Base-by-base conservation (phyloP, 2,113 vertebrate genomes). In the Epinephelus fuscoguttatus region DNA sequence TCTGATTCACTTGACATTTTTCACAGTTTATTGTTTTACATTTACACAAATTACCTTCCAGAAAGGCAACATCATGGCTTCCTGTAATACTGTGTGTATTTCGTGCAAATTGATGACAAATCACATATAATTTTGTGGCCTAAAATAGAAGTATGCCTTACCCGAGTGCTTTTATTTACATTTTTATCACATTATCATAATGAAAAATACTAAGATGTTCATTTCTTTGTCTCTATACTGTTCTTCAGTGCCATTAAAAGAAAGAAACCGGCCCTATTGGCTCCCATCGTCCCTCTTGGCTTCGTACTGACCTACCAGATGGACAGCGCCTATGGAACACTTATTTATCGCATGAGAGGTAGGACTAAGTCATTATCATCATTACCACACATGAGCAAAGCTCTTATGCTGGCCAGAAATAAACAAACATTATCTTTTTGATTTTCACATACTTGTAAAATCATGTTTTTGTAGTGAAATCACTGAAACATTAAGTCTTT, bases 301-400 rank as follows among this genome's bases (percentile, higher is more conserved):
- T 97, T 98, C 78, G 18, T 98, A 61, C 19, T 98, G 59, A 86
- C 81, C 60, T 98, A 97, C 92, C 97, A 98, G 23, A 91, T 96
- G 91, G 97, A 98, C 92, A 89, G 93, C 85, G 97, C 95, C 33
- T 98, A 97, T 56, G 97, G 97, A 52, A 96, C 95, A 0, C 73
- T 98, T 23, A 62, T 96, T 70, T 87, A 96, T 79, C 97, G 97
- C 30, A 95, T 97, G 79, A 97, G 96, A 96, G 93, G 97, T 99
- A 89, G 86, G 81, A 30, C 9, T 2, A 27, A 18, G 19, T 50
- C 10, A 4, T 55, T 3, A 42, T 23, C 13, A 4, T 63, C 21
- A 11, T 56, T 23, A 57, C 30, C 19, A 8, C 0, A 18, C 4
- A n/a, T 10, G 25, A 45, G 8, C 49, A 21, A n/a, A 19, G 30